Evolutionary conservation across 2,888 invertebrate species (phyloP), one percentile per base, ranked within the genome.

Genomic region (Ctenicera cuprea): DNA sequence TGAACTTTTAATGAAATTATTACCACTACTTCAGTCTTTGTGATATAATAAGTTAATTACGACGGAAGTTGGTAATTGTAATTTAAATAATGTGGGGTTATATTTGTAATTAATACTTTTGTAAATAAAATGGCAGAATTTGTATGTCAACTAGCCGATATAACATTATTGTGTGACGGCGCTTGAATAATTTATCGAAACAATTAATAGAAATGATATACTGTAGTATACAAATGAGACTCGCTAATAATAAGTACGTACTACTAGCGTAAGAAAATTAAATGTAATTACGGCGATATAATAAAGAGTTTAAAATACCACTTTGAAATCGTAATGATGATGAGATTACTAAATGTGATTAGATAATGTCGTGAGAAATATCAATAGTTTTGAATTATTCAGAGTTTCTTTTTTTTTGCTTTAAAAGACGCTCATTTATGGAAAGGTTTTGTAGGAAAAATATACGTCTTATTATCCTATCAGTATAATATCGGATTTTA

Each of bases 1-100:
- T 85, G 83, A 84, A 86, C 83, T 85, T 85, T 83, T 84, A 85
- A 85, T 86, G 84, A 85, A 85, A 85, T 85, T 86, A 86, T 85
- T 84, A 83, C 85, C 38, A 85, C 85, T 85, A 84, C 84, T 82
- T 83, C 83, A 84, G 83, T 83, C 84, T 85, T 84, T 82, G 83
- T 84, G 85, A 85, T 84, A 84, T 83, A 85, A 84, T 85, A 85
- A 84, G 83, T 85, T 85, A 85, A 86, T 86, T 85, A 85, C 83
- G 82, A 83, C 83, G 83, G 84, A 85, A 85, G 85, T 85, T 85
- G 76, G 85, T 85, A 86, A 86, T 86, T 86, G 86, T 86, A 85
- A 86, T 85, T 85, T 85, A 85, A 86, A 86, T 86, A 86, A 86
- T 86, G 83, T 84, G 85, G 84, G 84, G 82, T 33, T 9, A 33